Percentiles rank a stretch among this genome's conserved stretches.
These are phyloP conservation scores for Porites lutea DNA, from an alignment of 64 coral and sea anemone species.

Conservation along the genomic window DNA sequence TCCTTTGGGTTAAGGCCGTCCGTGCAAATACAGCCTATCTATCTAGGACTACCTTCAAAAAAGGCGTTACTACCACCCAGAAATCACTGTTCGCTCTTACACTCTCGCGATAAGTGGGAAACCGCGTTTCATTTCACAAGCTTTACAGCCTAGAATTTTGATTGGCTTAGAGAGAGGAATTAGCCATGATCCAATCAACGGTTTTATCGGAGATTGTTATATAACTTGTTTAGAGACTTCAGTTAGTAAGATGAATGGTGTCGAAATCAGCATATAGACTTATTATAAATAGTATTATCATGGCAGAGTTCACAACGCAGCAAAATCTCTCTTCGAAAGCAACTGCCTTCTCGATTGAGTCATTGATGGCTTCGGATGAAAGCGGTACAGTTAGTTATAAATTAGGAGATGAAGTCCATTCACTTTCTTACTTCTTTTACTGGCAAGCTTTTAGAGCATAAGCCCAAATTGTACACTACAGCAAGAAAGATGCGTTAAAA, in stretches of 20 bases:
- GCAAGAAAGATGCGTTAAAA: too few relatives aligned
- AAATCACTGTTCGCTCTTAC: neutral
- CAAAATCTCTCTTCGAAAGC: slow-evolving; percentile 82
- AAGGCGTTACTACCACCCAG: neutral
- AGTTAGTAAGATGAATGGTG: slow-evolving; percentile 40
- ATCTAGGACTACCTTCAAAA: neutral
- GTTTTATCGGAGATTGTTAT: slow-evolving; percentile 85
- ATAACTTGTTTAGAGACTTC: slow-evolving; percentile 63
- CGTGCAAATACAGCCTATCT: neutral
- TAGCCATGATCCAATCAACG: slow-evolving; percentile 88
- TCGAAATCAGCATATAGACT: slow-evolving; percentile 1
- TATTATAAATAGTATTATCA: neutral
- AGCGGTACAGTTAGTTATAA: slow-evolving; percentile 17
- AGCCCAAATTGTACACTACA: neutral
- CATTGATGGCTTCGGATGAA: slow-evolving; percentile 82
- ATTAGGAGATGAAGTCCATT: neutral
- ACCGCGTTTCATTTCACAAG: neutral
- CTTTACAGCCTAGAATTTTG: slow-evolving; percentile 25
- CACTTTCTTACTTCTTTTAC: neutral
- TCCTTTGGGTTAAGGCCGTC: too few relatives aligned
- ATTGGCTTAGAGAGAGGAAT: slow-evolving; percentile 73
- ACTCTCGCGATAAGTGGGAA: neutral
- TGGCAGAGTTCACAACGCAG: slow-evolving; percentile 41
- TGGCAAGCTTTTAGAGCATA: slow-evolving; percentile 4
- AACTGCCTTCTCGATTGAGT: slow-evolving; percentile 96